Evolutionary conservation across 1,140 invertebrate genomes (phyloP).

Genomic region (Teleogryllus occipitalis): DNA sequence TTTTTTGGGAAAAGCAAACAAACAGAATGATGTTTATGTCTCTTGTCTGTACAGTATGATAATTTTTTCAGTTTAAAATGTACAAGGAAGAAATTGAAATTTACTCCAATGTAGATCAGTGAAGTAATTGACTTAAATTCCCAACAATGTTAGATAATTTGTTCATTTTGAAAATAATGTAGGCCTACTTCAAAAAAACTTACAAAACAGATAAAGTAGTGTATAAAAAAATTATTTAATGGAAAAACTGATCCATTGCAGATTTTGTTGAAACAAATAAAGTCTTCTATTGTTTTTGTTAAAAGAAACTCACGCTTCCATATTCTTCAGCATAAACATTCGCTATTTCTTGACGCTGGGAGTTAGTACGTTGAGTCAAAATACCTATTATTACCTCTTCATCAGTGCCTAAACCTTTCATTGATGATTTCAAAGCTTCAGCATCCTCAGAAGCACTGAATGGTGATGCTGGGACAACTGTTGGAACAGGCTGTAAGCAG

Average conservation of each 20-base stretch:
- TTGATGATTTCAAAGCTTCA: constrained; percentile 56
- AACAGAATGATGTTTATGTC: background rate
- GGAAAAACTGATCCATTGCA: background rate
- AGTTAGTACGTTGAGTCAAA: constrained; percentile 52
- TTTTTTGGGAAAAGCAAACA: background rate
- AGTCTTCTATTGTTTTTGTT: background rate
- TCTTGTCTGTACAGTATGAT: too few species aligned
- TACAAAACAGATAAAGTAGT: background rate
- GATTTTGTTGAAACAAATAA: constrained; percentile 8
- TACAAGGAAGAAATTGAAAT: too few species aligned
- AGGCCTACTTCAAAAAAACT: background rate
- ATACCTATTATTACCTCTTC: constrained; percentile 68
- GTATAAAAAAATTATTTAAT: constrained; percentile 7
- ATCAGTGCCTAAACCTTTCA: constrained; percentile 69
- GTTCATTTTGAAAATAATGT: too few species aligned
- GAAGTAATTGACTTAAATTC: background rate
- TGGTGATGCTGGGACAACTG: constrained; percentile 44
- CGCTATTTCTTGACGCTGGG: constrained; percentile 58
- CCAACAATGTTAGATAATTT: too few species aligned
- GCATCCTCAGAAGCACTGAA: constrained; percentile 61
- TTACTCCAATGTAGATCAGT: too few species aligned
- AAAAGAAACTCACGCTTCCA: constrained; percentile 49
- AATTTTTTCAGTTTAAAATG: too few species aligned
- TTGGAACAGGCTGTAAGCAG: constrained; percentile 42
- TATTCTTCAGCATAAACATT: constrained; percentile 61